Evolutionary conservation across 2,888 invertebrate genomes (phyloP).

Genomic region (Hymenopus coronatus): DNA sequence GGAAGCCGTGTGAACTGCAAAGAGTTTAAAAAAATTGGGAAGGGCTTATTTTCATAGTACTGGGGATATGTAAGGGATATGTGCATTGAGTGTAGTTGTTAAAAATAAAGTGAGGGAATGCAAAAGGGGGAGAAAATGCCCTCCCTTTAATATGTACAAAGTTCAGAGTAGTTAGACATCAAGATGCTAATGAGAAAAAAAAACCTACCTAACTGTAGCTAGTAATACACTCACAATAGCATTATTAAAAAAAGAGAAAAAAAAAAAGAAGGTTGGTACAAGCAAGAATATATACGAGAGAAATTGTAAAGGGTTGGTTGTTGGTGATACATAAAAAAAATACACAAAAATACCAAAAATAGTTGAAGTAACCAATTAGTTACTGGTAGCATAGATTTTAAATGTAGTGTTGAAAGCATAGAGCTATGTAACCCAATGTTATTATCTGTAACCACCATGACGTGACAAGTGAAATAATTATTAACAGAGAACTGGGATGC

Average conservation of each 20-base stretch:
- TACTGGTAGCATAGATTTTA: constrained; percentile 35
- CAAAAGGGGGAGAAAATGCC: constrained; percentile 13
- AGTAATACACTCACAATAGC: constrained; percentile 24
- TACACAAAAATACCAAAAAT: constrained; percentile 33
- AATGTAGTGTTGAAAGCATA: constrained; percentile 34
- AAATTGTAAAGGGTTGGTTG: constrained; percentile 23
- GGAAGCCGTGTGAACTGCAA: constrained; percentile 24
- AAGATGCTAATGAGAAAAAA: constrained; percentile 18
- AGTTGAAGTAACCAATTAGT: constrained; percentile 33
- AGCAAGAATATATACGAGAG: background rate
- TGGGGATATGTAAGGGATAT: constrained; percentile 18
- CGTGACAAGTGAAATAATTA: background rate
- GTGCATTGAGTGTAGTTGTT: constrained; percentile 32
- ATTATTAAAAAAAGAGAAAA: background rate
- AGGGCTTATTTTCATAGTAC: constrained; percentile 36
- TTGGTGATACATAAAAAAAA: constrained; percentile 30
- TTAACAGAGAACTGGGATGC: constrained; percentile 22
- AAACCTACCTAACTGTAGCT: constrained; percentile 30
- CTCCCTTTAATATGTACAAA: constrained; percentile 35
- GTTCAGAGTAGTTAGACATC: constrained; percentile 30
- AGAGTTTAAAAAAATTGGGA: constrained; percentile 24
- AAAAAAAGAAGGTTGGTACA: constrained; percentile 13
- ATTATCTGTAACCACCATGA: constrained; percentile 32
- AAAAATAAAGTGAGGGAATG: constrained; percentile 18
- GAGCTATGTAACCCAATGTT: constrained; percentile 34